Evolutionary conservation across 2,113 vertebrate genomes (phyloP), one percentile per base, ranked within the genome.

Genomic region (Archilochus colubris): DNA sequence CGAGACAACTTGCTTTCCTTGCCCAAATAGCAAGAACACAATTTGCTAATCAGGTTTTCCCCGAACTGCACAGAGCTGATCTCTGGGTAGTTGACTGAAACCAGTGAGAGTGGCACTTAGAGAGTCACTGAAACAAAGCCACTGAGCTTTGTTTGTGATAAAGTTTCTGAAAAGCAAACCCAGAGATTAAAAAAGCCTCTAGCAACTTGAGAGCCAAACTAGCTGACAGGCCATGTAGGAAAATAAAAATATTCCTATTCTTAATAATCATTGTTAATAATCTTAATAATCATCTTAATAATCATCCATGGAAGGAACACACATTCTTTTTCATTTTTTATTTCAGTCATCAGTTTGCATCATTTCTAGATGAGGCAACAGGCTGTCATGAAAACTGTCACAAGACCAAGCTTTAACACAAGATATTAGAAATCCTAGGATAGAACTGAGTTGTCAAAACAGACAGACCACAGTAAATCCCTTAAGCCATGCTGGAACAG

Each of bases 371-470:
- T 70, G 36, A 92, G 44, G 79, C 70, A 91, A 58, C 15, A 82
- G 62, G 12, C 54, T 94, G 53, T 53, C 66, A 80, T 13, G 54
- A 46, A 58, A 82, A 93, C 77, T 4, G 1, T 77, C 55, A 66
- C 30, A 66, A 94, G 76, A 72, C 66, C 82, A 36, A 93, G 93
- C 31, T 94, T 91, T 93, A 89, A 88, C 54, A 87, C 30, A 76
- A 95, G 54, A 63, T 94, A 93, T 91, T 94, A 88, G 85, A 80
- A 94, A 95, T 91, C 93, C 63, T 89, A 79, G 82, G 53, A 57
- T 25, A 86, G 28, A 30, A 43, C 75, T 68, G 53, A 53, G 70
- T 36, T 88, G 55, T 82, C 59, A 66, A 78, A 86, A 28, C 68
- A 94, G 64, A 86, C 13, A 95, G 91, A 28, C 33, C 74, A 69